Conservation (phyloP, 2,113 vertebrate genomes). For the Oryzias javanicus region DNA sequence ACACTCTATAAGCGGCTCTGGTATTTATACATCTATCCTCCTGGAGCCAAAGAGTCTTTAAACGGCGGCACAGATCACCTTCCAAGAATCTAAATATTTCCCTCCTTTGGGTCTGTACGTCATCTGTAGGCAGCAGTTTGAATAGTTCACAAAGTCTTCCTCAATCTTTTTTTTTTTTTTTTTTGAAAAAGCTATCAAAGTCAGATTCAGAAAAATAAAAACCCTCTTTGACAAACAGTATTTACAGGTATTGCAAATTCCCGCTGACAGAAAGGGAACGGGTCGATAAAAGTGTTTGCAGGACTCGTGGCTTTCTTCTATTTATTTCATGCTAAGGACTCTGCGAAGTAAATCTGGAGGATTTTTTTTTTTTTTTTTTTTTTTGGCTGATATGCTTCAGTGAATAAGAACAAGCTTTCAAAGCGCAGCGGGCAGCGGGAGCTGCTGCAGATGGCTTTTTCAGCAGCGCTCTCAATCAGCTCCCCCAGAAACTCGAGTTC, state of each 20-base stretch:
- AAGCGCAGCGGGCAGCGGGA: slow-evolving; percentile 46
- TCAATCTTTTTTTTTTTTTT: neutral
- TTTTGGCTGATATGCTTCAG: slow-evolving; percentile 9
- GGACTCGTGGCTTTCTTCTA: slow-evolving; percentile 8
- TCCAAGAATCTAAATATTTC: no score
- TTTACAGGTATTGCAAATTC: slow-evolving; percentile 1
- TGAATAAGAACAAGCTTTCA: slow-evolving; percentile 43
- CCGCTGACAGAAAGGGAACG: neutral
- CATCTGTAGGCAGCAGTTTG: no score
- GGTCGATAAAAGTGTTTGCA: slow-evolving; percentile 13
- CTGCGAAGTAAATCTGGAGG: slow-evolving; percentile 8
- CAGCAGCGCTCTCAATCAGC: slow-evolving; percentile 25
- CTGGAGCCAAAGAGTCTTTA: no score
- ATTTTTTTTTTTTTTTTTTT: neutral
- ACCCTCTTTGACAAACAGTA: neutral
- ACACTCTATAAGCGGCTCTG: no score
- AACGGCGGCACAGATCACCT: no score
- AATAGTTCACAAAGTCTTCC: neutral
- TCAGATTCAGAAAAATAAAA: slow-evolving; percentile 1
- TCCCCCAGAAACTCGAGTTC: slow-evolving; percentile 4
- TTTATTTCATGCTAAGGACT: slow-evolving; percentile 12
- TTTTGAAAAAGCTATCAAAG: slow-evolving; percentile 5
- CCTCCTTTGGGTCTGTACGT: no score
- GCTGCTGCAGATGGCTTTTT: slow-evolving; percentile 38
- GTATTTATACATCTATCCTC: no score